Evolutionary conservation across 2,797 vertebrate genomes (phyloP).

Genomic region (Thripadectes ignobilis): DNA sequence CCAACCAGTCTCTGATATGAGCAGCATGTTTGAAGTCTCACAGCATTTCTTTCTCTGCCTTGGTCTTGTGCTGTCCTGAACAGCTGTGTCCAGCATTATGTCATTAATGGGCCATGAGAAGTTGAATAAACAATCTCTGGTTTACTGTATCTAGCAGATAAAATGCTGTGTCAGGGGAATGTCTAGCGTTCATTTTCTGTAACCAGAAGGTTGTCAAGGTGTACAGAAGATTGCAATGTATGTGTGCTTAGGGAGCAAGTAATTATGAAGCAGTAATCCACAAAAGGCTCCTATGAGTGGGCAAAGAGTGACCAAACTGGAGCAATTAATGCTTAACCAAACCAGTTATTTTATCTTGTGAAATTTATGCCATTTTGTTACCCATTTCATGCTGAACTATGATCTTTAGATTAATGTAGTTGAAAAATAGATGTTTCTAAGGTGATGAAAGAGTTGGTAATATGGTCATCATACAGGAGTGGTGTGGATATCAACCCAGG

Average conservation of each 20-base stretch:
- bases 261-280: constrained; percentile 50
- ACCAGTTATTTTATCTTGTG: constrained; percentile 30
- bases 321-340: constrained; percentile 52
- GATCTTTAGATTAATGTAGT: background rate
- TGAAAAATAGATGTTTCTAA: background rate
- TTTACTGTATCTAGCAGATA: background rate
- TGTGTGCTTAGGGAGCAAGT: constrained; percentile 23
- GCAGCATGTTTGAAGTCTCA: background rate
- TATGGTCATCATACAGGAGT: background rate
- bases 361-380: constrained; percentile 6
- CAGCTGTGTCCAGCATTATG: constrained; percentile 41
- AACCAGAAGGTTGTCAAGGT: constrained; percentile 7
- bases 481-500: background rate
- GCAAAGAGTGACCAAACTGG: constrained; percentile 49
- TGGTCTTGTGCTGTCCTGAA: background rate
- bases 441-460: constrained; percentile 12
- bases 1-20: background rate
- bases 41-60: background rate
- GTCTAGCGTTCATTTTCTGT: background rate
- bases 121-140: constrained; percentile 9
- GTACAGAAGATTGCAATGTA: background rate
- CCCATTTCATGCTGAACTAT: background rate
- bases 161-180: background rate
- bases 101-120: constrained; percentile 23
- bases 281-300: constrained; percentile 32